A percentile compares a stretch with the other conserved stretches of the same genome.
Evolutionary conservation across 2,797 vertebrate genomes (phyloP).

Genomic region (Aeoliscus strigatus): DNA sequence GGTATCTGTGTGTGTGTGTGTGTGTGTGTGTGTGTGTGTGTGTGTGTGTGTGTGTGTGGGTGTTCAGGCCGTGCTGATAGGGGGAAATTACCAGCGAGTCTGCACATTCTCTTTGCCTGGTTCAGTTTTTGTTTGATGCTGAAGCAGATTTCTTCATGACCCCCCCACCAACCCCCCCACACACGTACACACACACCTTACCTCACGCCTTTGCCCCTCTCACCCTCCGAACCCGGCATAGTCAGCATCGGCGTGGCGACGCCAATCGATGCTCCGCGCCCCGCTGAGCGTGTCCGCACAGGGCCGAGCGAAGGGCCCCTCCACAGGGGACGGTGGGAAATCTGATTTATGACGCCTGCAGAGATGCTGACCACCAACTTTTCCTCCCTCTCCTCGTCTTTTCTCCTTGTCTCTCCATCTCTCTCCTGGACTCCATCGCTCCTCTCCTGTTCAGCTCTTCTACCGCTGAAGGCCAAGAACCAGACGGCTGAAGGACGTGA

Average conservation of each 20-base stretch:
- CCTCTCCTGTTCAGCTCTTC: slow-evolving; percentile 46
- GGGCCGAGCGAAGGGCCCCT: slow-evolving; percentile 73
- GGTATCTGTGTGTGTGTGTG: too few species aligned
- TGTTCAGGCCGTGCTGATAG: slow-evolving; percentile 74
- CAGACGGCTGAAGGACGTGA: too few species aligned
- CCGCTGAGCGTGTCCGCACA: slow-evolving; percentile 77
- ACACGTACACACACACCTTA: slow-evolving; percentile 9
- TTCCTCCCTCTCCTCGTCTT: slow-evolving; percentile 44
- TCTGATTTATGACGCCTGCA: slow-evolving; percentile 81
- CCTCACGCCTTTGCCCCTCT: slow-evolving; percentile 52
- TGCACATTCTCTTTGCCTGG: slow-evolving; percentile 69
- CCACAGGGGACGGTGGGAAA: slow-evolving; percentile 81
- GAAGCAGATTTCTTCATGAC: slow-evolving; percentile 71
- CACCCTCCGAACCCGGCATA: slow-evolving; percentile 69
- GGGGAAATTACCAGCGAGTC: slow-evolving; percentile 68
- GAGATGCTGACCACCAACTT: slow-evolving; percentile 80
- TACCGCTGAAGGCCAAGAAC: slow-evolving; percentile 4
- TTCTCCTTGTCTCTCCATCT: slow-evolving; percentile 40
- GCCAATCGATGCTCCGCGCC: slow-evolving; percentile 80
- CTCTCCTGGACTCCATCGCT: slow-evolving; percentile 15
- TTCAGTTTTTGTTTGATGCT: slow-evolving; percentile 73
- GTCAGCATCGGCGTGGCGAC: slow-evolving; percentile 75
- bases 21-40: too few species aligned
- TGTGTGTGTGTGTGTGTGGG: slow-evolving; percentile 39
- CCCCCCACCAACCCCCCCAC: slow-evolving; percentile 24